Evolutionary conservation across 2,797 vertebrate species (phyloP).

Genomic region (Phataginus tetradactyla): DNA sequence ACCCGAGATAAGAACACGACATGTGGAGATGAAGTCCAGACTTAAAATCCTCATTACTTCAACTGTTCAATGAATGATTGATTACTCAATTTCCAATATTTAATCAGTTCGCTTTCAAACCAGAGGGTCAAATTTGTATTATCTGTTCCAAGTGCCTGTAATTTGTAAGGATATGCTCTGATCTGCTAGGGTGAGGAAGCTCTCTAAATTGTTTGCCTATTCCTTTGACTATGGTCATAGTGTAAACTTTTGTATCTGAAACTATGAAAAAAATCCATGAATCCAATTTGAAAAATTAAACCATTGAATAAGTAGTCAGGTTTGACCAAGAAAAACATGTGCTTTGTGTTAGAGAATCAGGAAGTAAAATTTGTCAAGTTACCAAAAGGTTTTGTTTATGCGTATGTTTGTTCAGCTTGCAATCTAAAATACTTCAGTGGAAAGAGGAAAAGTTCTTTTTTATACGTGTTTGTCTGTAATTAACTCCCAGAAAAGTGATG

Average conservation of each 20-base stretch:
- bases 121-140: background rate
- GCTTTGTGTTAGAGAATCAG: background rate
- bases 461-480: background rate
- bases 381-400: background rate
- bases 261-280: slow-evolving; percentile 50
- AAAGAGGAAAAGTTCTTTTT: background rate
- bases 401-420: background rate
- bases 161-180: background rate
- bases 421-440: background rate
- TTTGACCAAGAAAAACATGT: slow-evolving; percentile 67
- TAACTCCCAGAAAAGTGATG: background rate
- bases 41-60: background rate
- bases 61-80: background rate
- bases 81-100: background rate
- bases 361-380: background rate
- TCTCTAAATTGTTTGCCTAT: slow-evolving; percentile 54
- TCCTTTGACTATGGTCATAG: slow-evolving; percentile 24
- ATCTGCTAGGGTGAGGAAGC: background rate
- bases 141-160: background rate
- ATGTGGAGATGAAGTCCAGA: background rate
- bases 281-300: slow-evolving; percentile 63
- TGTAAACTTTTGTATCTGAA: slow-evolving; percentile 62
- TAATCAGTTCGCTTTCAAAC: background rate
- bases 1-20: background rate
- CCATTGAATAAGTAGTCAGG: slow-evolving; percentile 60